phyloP scores from a whole-genome alignment of 2,888 invertebrate genomes.

The Meiosimyza platycephala region DNA sequence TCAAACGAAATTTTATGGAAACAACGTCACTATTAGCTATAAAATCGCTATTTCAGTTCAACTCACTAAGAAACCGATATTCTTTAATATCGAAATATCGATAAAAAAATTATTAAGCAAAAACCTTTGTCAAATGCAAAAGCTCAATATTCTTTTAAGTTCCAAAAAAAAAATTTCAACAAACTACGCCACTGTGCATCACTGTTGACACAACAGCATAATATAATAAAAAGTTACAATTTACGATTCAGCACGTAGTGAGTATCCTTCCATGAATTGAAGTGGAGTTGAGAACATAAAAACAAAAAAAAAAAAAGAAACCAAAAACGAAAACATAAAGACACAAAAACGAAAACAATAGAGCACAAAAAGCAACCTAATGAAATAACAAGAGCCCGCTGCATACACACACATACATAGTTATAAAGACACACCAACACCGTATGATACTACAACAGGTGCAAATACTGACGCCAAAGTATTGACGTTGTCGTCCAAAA shows the following conservation, averaged over 20 bases:
- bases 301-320: slow-evolving; percentile 9
- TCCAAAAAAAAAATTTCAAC: too few relatives aligned
- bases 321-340: slow-evolving; percentile 10
- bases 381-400: slow-evolving; percentile 4
- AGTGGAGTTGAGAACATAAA: slow-evolving; percentile 11
- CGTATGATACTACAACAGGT: slow-evolving; percentile 1
- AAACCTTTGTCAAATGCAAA: too few relatives aligned
- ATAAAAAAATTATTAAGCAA: too few relatives aligned
- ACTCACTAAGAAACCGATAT: too few relatives aligned
- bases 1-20: too few relatives aligned
- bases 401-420: not conserved
- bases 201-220: slow-evolving; percentile 49
- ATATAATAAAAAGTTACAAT: slow-evolving; percentile 64
- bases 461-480: slow-evolving; percentile 2
- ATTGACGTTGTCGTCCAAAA: too few relatives aligned
- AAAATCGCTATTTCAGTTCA: too few relatives aligned
- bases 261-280: slow-evolving; percentile 13
- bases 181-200: too few relatives aligned
- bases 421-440: not conserved
- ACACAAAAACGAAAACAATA: slow-evolving; percentile 37
- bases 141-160: too few relatives aligned
- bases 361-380: slow-evolving; percentile 33
- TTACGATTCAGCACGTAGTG: slow-evolving; percentile 54
- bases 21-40: too few relatives aligned
- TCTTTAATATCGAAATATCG: too few relatives aligned